Evolutionary conservation across 2,113 vertebrate genomes (phyloP), one percentile per base, ranked within the genome.

Genomic region (Saguinus midas): DNA sequence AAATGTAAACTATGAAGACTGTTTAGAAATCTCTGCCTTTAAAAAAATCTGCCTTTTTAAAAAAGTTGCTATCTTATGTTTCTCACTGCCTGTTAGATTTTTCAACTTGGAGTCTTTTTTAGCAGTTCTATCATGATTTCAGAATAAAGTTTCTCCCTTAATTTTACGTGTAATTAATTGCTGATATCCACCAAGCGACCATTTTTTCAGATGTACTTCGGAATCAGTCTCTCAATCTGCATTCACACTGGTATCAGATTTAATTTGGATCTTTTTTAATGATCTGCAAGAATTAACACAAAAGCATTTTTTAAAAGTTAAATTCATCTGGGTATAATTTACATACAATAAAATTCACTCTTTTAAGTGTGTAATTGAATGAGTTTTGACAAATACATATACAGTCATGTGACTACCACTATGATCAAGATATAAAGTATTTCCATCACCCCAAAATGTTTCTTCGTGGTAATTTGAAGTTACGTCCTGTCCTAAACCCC

Each of bases 101-200:
- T 81, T 81, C 3, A 37, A 35, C 12, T 66, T 87, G 55, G 32
- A 73, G 1, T 86, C 16, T 87, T 66, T 73, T 93, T 29, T 81
- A 23, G 35, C 6, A 16, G 79, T 12, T 73, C 79, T 72, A 25
- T 20, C 10, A 21, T 83, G 16, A 68, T 93, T 87, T 86, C 48
- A 82, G 50, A 70, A 58, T 43, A 83, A 70, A 82, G 40, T 29
- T 29, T 45, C 18, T 70, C 35, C 29, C 14, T 75, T 87, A 72
- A 55, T 87, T 95, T 95, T 18, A 76, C 20, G 45, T 91, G 29
- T 6, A 72, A 8, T 81, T 79, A 57, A 32, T 95, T 87, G 12
- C 27, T 96, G 25, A 55, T 6, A 40, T 84, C 43, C 40, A 45
- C 72, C 25, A 55, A n/a, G 80, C n/a, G 40, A 45, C 78, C 32